Base-by-base conservation (phyloP, 1,140 invertebrate species). In the Mizuhopecten yessoensis region DNA sequence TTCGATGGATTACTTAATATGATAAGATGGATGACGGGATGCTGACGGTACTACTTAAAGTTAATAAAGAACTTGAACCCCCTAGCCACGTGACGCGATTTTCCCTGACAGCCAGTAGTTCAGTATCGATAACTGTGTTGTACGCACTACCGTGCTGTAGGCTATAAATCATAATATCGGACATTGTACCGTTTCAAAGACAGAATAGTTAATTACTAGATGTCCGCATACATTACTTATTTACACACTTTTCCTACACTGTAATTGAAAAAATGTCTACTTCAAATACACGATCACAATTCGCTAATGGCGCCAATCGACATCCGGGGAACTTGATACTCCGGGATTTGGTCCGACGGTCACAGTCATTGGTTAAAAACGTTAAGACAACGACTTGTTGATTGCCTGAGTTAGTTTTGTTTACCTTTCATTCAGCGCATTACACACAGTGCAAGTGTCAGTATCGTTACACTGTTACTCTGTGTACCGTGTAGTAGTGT, bases 341-440 rank as follows among this genome's bases (percentile, higher is more conserved):
- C 57, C n/a, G n/a, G 23, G 2, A 17, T 29, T 29, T 29, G 5
- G 15, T 11, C 5, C n/a, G 5, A 17, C 15, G 57, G n/a, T 75
- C 23, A 75, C 0, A 7, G 57, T 75, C 23, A 75, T 75, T 75
- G 57, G 57, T n/a, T 75, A n/a, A 75, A 75, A 49, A 49, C 13
- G 11, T 23, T 20, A n/a, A n/a, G n/a, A 23, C 3, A 75, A 75
- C 9, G 45, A 49, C 57, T 11, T 75, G n/a, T 3, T 29, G 29
- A 75, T 75, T 29, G 57, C 5, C 5, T 75, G 5, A 75, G 29
- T 75, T 75, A 75, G 1, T 75, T 75, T 75, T 75, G n/a, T 75
- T 75, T 75, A 75, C 57, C 57, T 75, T 75, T 75, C 57, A 75
- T n/a, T 75, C 23, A 75, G 23, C 29, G n/a, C 57, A 75, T 75